Conservation (phyloP, 2,113 vertebrate genomes). For the Girardinichthys multiradiatus region DNA sequence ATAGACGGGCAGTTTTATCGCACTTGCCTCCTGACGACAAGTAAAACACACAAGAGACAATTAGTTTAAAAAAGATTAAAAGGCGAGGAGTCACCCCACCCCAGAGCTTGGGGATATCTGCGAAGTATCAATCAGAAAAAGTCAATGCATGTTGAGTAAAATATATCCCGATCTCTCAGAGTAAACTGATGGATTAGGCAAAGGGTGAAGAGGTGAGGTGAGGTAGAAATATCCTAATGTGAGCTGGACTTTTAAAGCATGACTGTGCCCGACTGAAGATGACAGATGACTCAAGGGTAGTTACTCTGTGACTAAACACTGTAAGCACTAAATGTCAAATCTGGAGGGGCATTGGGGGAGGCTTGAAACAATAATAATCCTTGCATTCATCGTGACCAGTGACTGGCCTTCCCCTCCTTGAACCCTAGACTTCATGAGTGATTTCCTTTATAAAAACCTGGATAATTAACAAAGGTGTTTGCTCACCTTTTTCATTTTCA, state of each 20-base stretch:
- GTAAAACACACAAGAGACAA: constrained; percentile 56
- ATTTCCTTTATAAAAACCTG: constrained; percentile 7
- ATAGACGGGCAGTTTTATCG: constrained; percentile 59
- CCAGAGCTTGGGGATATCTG: constrained; percentile 26
- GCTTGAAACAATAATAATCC: not conserved
- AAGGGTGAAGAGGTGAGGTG: constrained; percentile 59
- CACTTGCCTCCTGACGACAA: constrained; percentile 61
- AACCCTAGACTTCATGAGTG: constrained; percentile 24
- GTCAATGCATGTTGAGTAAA: constrained; percentile 4
- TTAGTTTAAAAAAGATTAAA: constrained; percentile 45
- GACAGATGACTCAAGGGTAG: constrained; percentile 54
- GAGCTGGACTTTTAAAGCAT: constrained; percentile 47
- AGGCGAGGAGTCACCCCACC: constrained; percentile 25
- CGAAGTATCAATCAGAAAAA: constrained; percentile 5
- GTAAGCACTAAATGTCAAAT: constrained; percentile 38
- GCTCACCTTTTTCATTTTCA: constrained; percentile 29
- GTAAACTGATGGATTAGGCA: constrained; percentile 49
- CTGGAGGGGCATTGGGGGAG: constrained; percentile 10
- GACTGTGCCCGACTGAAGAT: constrained; percentile 52
- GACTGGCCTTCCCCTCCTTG: not conserved
- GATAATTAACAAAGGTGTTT: constrained; percentile 41
- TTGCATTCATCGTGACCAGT: constrained; percentile 13
- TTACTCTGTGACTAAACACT: constrained; percentile 60
- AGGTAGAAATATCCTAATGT: constrained; percentile 61
- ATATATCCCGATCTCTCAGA: constrained; percentile 21